These are phyloP conservation scores for Atherix ibis DNA, from an alignment of 2,888 invertebrate genomes.

Conservation along the genomic window DNA sequence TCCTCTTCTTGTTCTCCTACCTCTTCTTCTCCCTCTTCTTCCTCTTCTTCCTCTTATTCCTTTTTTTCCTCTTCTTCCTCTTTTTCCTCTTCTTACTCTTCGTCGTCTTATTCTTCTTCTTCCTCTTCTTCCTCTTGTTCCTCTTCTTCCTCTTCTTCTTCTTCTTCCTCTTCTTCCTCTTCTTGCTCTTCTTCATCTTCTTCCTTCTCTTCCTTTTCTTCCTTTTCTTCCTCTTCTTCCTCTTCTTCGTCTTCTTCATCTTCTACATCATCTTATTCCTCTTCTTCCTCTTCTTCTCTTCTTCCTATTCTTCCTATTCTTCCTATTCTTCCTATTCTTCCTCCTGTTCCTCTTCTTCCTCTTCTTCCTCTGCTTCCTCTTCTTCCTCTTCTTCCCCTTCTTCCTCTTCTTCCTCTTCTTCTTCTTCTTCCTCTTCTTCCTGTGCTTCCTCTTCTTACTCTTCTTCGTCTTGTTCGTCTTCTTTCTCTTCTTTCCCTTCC, in stretches of 20 bases:
- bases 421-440: not conserved
- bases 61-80: not conserved
- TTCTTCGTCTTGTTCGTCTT: not conserved
- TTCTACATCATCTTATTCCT: not conserved
- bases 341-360: not conserved
- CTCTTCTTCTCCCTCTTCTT: not conserved
- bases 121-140: not conserved
- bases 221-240: not conserved
- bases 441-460: not conserved
- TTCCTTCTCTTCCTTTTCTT: not conserved
- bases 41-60: not conserved
- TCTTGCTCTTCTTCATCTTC: not conserved
- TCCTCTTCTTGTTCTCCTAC: not conserved
- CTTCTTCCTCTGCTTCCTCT: not conserved
- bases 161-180: not conserved
- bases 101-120: not conserved
- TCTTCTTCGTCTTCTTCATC: not conserved
- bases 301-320: not conserved
- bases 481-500: not conserved
- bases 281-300: not conserved
- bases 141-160: not conserved
- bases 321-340: not conserved
- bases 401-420: not conserved
- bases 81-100: not conserved
- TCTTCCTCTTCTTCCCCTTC: constrained; percentile 1